phyloP scores from a whole-genome alignment of 2,888 invertebrate species.

The Sussaba pulchella region DNA sequence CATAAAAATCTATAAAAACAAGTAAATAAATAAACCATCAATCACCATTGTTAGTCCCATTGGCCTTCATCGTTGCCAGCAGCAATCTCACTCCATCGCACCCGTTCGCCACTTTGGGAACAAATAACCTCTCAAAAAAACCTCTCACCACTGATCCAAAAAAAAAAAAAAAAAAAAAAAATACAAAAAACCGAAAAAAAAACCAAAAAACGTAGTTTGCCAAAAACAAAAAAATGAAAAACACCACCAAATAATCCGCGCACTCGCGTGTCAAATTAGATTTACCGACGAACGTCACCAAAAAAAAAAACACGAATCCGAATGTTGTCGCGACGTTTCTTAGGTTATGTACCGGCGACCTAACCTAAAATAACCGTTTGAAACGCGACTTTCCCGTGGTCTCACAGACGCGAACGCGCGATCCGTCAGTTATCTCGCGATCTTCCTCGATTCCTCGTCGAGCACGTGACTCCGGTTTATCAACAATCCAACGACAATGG shows the following conservation, averaged over 20 bases:
- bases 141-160: conserved; percentile 26
- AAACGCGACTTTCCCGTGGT: conserved; percentile 70
- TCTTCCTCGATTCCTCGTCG: conserved; percentile 9
- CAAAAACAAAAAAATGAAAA: conserved; percentile 1
- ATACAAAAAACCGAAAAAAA: conserved; percentile 25
- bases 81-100: conserved; percentile 80
- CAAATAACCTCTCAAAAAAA: conserved; percentile 35
- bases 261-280: conserved; percentile 1
- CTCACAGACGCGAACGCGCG: conserved; percentile 57
- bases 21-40: conserved; percentile 64
- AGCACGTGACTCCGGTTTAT: conserved; percentile 24
- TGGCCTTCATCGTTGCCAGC: conserved; percentile 83
- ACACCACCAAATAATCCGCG: conserved; percentile 24
- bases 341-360: conserved; percentile 83
- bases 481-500: conserved; percentile 54
- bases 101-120: conserved; percentile 67
- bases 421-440: conserved; percentile 4
- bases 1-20: not conserved
- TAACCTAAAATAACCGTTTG: conserved; percentile 79
- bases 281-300: conserved; percentile 3
- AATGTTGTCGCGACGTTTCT: conserved; percentile 63
- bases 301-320: not conserved
- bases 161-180: conserved; percentile 25
- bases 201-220: conserved; percentile 17
- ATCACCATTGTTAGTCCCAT: conserved; percentile 84